Conservation (phyloP, 2,113 vertebrate genomes). For the Oenanthe melanoleuca region DNA sequence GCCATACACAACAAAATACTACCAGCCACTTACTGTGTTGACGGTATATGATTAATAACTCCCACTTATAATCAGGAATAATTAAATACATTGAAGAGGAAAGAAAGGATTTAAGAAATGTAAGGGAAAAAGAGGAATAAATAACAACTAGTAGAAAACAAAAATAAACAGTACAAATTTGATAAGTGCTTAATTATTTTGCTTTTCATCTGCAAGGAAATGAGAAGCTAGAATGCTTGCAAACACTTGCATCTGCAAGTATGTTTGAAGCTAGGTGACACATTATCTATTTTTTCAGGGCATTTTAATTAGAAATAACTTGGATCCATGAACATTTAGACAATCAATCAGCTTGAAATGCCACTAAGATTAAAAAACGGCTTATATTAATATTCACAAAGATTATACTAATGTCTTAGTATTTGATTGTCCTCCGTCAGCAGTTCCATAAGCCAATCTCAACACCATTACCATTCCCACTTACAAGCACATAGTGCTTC, state of each 20-base stretch:
- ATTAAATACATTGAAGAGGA: not conserved
- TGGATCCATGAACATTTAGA: not conserved
- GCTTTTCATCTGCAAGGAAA: not conserved
- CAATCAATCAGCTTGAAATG: not conserved
- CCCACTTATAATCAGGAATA: not conserved
- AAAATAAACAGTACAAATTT: not conserved
- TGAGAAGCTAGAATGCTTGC: not conserved
- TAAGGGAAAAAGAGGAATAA: not conserved
- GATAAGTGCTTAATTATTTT: conserved; percentile 17
- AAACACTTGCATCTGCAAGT: conserved; percentile 7
- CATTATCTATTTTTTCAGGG: not conserved
- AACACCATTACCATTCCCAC: not conserved
- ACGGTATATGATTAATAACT: not conserved
- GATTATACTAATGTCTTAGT: not conserved
- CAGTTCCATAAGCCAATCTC: not conserved
- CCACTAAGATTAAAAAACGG: not conserved
- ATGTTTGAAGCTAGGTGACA: not conserved
- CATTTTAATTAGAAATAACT: conserved; percentile 23
- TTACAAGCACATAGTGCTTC: not conserved
- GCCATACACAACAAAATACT: not conserved
- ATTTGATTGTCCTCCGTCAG: not conserved
- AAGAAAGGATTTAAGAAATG: not conserved
- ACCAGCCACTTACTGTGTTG: not conserved
- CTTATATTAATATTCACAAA: not conserved
- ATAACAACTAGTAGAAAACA: not conserved